Conservation (phyloP, 1,140 invertebrate species). For the Apis cerana region DNA sequence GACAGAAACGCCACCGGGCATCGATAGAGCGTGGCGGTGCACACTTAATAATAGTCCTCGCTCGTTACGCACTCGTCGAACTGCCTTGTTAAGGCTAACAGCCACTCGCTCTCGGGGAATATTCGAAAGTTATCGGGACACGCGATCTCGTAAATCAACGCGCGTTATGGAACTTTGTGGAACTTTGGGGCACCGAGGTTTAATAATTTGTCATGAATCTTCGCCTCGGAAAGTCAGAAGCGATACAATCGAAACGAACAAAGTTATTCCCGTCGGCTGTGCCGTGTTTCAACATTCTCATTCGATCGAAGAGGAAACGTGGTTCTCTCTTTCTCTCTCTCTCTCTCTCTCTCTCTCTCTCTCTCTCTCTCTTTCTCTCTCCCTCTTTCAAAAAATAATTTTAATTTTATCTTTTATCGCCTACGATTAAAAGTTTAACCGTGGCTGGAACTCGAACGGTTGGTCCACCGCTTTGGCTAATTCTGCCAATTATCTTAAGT, state of each 20-base stretch:
- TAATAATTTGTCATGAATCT: slow-evolving; percentile 60
- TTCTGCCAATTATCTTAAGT: slow-evolving; percentile 44
- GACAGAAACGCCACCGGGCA: slow-evolving; percentile 44
- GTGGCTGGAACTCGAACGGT: background rate
- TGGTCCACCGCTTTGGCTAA: slow-evolving; percentile 8
- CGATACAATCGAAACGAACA: background rate
- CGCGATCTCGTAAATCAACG: slow-evolving; percentile 67
- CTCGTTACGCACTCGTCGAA: slow-evolving; percentile 66
- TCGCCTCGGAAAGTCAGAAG: slow-evolving; percentile 33
- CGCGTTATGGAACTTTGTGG: slow-evolving; percentile 54
- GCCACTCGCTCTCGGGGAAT: slow-evolving; percentile 60
- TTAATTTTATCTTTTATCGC: too few relatives aligned
- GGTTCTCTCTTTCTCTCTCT: too few relatives aligned
- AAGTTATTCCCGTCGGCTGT: background rate
- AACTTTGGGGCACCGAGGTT: slow-evolving; percentile 43
- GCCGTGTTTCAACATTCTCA: too few relatives aligned
- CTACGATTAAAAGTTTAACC: too few relatives aligned
- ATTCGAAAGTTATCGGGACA: slow-evolving; percentile 68
- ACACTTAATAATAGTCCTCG: slow-evolving; percentile 60
- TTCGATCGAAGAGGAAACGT: too few relatives aligned
- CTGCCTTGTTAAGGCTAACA: slow-evolving; percentile 68
- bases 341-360: too few relatives aligned
- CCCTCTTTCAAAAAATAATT: too few relatives aligned
- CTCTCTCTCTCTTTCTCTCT: too few relatives aligned
- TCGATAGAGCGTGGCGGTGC: slow-evolving; percentile 54